These are phyloP conservation scores for Rotaria socialis DNA, from an alignment of 2,888 invertebrate genomes.

Conservation along the genomic window DNA sequence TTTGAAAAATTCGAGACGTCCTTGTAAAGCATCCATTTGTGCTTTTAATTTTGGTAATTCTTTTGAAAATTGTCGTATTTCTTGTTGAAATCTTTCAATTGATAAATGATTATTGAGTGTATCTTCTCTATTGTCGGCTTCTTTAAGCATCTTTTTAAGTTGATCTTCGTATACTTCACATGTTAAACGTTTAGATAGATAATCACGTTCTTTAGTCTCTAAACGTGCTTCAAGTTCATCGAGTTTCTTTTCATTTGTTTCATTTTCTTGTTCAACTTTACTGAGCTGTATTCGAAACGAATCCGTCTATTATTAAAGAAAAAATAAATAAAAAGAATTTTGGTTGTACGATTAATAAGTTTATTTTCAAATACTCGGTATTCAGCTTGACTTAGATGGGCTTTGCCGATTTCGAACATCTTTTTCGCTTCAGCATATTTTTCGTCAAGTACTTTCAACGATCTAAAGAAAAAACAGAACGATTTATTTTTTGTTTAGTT, in stretches of 20 bases:
- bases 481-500: neutral
- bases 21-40: neutral
- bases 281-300: neutral
- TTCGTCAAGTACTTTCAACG: constrained; percentile 1
- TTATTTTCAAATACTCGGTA: neutral
- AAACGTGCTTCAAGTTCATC: neutral
- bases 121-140: neutral
- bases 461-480: neutral
- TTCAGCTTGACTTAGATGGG: constrained; percentile 20
- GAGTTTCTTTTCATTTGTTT: neutral
- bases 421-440: neutral
- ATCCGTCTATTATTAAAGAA: neutral
- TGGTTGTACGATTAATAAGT: neutral
- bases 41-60: constrained; percentile 11
- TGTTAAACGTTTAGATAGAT: constrained; percentile 21
- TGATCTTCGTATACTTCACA: neutral
- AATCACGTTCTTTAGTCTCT: neutral
- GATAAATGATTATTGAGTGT: neutral
- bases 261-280: constrained; percentile 18
- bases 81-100: constrained; percentile 28
- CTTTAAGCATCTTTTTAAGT: constrained; percentile 24
- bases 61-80: constrained; percentile 6
- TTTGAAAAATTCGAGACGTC: neutral
- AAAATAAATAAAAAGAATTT: neutral
- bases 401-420: neutral